Evolutionary conservation across 2,113 vertebrate genomes (phyloP), one percentile per base, ranked within the genome.

Genomic region (Cathartes aura): DNA sequence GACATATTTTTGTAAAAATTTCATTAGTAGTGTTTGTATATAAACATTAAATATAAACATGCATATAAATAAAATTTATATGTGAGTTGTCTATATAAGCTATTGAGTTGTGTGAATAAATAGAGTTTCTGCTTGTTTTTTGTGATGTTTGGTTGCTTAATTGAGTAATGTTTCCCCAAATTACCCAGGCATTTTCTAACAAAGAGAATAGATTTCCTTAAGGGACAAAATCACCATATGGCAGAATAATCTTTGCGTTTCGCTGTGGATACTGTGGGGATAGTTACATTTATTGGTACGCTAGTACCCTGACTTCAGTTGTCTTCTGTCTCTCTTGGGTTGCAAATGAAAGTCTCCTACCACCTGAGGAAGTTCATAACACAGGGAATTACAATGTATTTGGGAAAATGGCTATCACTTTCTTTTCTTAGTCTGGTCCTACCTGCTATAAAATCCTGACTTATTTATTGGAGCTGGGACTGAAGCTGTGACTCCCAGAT

Each of bases 101-200:
- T 40, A 14, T 11, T 48, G 8, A 7, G 6, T 71, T 71, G 2
- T 38, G 13, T 75, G 26, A 84, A 70, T 47, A 43, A 85, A 47
- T 36, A 64, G 3, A 5, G 1, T 2, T 27, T 59, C 3, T 7
- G 12, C 43, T 18, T 38, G 38, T 7, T 7, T n/a, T 18, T 29
- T 2, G 7, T n/a, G 15, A 10, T 26, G 4, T 38, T 52, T 64
- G 3, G 9, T 63, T 75, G 4, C 40, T 58, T 50, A 67, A 30
- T 34, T 36, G 10, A 71, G 4, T 67, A 45, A 42, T 29, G 12
- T 45, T 64, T 7, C 45, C 5, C 4, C 7, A 66, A 36, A 43
- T 11, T 8, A 29, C 38, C 36, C 12, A 60, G 12, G 3, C 21
- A 34, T 78, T 74, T 87, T 81, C 15, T 67, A 8, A 36, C 24